These are phyloP conservation scores for Microtus ochrogaster DNA, from an alignment of 2,113 vertebrate species.

Conservation along the genomic window DNA sequence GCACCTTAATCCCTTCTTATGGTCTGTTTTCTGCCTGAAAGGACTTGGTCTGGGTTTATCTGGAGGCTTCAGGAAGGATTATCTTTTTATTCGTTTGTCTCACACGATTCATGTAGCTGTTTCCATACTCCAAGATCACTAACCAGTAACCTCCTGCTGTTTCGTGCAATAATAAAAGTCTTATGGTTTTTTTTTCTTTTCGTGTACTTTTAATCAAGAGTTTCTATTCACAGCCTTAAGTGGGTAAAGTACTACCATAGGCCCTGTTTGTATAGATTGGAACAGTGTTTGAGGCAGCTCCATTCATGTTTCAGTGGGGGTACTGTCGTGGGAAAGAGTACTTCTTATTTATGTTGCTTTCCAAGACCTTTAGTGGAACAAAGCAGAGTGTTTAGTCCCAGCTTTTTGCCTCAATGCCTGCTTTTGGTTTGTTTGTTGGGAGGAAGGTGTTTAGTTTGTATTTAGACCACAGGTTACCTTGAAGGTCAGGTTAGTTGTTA, in stretches of 20 bases:
- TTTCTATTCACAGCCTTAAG: background rate
- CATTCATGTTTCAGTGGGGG: too few relatives aligned
- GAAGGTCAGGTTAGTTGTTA: background rate
- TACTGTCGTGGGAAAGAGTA: background rate
- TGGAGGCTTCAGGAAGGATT: background rate
- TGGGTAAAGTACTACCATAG: background rate
- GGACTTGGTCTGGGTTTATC: background rate
- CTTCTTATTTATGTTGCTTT: background rate
- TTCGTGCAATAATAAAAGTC: background rate
- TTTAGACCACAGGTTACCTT: background rate
- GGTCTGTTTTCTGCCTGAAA: background rate
- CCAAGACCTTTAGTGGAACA: background rate
- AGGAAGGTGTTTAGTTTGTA: background rate
- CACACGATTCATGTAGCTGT: background rate
- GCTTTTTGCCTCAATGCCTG: background rate
- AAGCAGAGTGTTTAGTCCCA: background rate
- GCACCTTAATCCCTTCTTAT: background rate
- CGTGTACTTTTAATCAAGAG: background rate
- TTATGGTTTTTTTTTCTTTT: background rate
- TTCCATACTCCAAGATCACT: background rate
- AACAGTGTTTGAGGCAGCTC: background rate
- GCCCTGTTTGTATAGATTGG: background rate
- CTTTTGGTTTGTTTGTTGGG: too few relatives aligned
- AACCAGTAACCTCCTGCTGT: background rate
- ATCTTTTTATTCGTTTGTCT: background rate